A percentile compares a stretch with the other conserved stretches of the same genome.
Conservation (phyloP, 2,113 vertebrate genomes). For the Alligator sinensis region DNA sequence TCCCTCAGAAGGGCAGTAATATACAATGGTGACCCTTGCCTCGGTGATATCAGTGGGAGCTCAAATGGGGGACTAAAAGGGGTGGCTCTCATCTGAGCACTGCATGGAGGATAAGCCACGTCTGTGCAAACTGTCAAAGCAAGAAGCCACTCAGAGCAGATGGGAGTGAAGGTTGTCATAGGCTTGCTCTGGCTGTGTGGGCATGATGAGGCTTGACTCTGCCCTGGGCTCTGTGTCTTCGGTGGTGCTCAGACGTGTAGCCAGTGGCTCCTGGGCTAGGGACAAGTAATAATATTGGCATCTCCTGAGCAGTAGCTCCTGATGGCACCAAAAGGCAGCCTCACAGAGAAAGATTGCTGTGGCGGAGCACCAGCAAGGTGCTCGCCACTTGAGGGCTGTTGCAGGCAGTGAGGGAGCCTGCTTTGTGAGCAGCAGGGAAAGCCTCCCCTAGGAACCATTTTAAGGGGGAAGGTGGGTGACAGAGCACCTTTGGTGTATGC, state of each 20-base stretch:
- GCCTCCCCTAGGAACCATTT: too few relatives aligned
- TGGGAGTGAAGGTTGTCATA: too few relatives aligned
- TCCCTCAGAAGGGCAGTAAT: neutral
- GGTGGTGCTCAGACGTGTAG: neutral
- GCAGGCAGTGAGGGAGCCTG: too few relatives aligned
- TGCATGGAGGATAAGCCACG: neutral
- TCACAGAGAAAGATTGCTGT: neutral
- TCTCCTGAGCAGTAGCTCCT: neutral
- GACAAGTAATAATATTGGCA: neutral
- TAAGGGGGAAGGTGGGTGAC: too few relatives aligned
- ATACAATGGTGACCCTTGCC: neutral
- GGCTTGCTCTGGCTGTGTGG: neutral
- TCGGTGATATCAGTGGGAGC: neutral
- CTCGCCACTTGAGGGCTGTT: too few relatives aligned
- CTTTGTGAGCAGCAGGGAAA: too few relatives aligned
- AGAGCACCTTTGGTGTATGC: neutral
- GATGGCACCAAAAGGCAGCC: neutral
- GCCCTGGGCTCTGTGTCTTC: accelerated
- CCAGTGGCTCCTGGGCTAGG: neutral
- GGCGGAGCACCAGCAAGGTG: too few relatives aligned
- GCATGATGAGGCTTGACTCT: neutral
- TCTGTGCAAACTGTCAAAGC: neutral
- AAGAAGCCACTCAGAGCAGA: neutral
- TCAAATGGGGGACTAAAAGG: neutral
- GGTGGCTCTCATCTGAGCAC: neutral